Evolutionary conservation across 2,797 vertebrate species (phyloP), one percentile per base, ranked within the genome.

Genomic region (Prionace glauca): DNA sequence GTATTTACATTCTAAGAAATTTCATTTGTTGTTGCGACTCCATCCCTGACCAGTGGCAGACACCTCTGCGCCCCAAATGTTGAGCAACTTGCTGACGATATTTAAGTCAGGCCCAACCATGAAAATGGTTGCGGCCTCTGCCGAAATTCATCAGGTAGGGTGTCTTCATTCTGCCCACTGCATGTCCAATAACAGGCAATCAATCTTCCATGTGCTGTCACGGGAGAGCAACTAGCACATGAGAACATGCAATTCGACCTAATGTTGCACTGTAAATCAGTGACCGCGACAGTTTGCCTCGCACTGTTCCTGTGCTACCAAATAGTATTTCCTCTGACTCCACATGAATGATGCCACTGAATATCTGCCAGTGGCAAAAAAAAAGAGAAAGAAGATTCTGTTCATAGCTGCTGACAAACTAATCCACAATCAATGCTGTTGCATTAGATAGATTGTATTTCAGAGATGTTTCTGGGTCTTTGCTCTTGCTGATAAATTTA

Each of bases 371-470:
- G 8, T 45, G 0, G 95, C 95, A 95, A 77, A 3, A 7, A 60
- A 45, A 60, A 45, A 96, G 77, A 72, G 91, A 56, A 36, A 94
- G 18, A 69, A 32, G 1, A 67, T 45, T 93, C 4, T 60, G 0
- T 0, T 69, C 88, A 45, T 0, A 50, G 12, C 8, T 36, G 20
- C 65, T 41, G n/a, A 24, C 65, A 92, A 92, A 10, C 81, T 96
- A 26, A 95, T 62, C 96, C 0, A 96, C 95, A 96, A 32, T 0
- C 1, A 65, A 0, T 96, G 3, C 0, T 96, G 95, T 95, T 96
- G 95, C 2, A 92, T 95, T 3, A 4, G 2, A 91, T 86, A 56
- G 86, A 94, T 93, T 72, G 0, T 88, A 84, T 2, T 96, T 96
- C 84, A 41, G 41, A 0, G 84, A 0, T 84, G 36, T n/a, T 95